Conservation (phyloP, 2,797 vertebrate genomes). For the Lepus townsendii region DNA sequence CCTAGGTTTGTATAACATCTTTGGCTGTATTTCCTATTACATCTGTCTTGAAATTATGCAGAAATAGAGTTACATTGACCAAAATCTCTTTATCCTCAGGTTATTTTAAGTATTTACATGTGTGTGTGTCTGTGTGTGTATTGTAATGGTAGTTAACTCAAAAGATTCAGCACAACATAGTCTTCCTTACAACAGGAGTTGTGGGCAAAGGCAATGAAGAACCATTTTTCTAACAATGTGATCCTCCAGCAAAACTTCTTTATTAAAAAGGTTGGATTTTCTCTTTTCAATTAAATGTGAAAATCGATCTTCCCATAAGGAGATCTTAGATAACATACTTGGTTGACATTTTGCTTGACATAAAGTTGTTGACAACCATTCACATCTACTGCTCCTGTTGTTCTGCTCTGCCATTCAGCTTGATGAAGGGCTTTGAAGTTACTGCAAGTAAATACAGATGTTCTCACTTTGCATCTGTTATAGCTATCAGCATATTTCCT, state of each 20-base stretch:
- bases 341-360: background rate
- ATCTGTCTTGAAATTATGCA: background rate
- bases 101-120: background rate
- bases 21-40: background rate
- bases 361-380: slow-evolving; percentile 61
- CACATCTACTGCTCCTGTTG: background rate
- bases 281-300: slow-evolving; percentile 71
- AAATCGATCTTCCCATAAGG: slow-evolving; percentile 54
- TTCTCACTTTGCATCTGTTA: slow-evolving; percentile 71
- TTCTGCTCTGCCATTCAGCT: slow-evolving; percentile 50
- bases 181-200: background rate
- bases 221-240: background rate
- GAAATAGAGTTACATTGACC: background rate
- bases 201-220: background rate
- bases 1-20: too few species aligned
- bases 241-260: slow-evolving; percentile 18
- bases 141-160: background rate
- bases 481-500: slow-evolving; percentile 72
- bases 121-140: too few species aligned
- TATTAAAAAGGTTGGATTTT: background rate
- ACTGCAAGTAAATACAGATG: slow-evolving; percentile 70
- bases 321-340: slow-evolving; percentile 53
- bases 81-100: background rate
- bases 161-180: background rate
- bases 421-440: slow-evolving; percentile 68